Evolutionary conservation across 2,888 invertebrate species (phyloP).

Genomic region (Phengaris arion): DNA sequence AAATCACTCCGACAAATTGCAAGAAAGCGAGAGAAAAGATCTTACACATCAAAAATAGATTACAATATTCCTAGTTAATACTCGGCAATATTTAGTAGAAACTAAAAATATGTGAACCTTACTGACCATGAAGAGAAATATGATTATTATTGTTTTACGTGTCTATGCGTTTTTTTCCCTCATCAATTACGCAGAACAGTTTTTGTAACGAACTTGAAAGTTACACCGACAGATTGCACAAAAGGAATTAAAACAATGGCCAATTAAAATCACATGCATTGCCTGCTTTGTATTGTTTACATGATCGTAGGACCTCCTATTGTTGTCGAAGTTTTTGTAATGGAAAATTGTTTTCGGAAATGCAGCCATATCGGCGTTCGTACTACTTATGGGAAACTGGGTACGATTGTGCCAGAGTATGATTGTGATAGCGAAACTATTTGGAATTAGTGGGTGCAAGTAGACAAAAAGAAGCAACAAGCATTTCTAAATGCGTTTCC

Average conservation of each 20-base stretch:
- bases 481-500: no score
- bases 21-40: no score
- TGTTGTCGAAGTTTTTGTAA: conserved; percentile 11
- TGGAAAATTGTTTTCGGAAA: conserved; percentile 1
- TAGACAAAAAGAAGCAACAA: no score
- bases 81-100: background rate
- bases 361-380: background rate
- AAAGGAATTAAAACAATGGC: conserved; percentile 25
- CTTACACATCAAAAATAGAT: no score
- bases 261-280: conserved; percentile 27
- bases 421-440: no score
- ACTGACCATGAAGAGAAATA: background rate
- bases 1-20: no score
- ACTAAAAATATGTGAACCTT: background rate
- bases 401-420: no score
- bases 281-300: conserved; percentile 24
- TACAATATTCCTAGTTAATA: no score
- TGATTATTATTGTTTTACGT: background rate
- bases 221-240: background rate
- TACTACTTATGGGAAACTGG: background rate
- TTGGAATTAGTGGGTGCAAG: no score
- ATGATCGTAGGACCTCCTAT: conserved; percentile 1
- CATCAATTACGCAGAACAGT: background rate
- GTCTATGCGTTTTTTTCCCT: background rate
- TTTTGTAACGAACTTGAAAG: conserved; percentile 24